Evolutionary conservation across 2,888 invertebrate species (phyloP), one percentile per base, ranked within the genome.

Genomic region (Hirtodrosophila alboralis): DNA sequence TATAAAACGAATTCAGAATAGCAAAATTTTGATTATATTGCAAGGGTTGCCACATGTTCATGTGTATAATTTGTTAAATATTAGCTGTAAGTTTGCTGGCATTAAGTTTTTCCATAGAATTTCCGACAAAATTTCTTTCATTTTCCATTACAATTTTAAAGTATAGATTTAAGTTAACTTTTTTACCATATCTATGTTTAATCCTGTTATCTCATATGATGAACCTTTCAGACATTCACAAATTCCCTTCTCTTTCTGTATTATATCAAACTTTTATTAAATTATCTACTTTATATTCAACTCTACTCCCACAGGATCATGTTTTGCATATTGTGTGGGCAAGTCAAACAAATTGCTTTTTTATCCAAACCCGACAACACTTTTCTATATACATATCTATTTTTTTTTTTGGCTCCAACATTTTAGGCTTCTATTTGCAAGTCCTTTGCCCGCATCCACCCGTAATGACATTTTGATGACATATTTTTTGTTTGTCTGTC

Each of bases 381-480:
- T 21, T 4, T 21, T 27, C 3, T 27, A 27, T 9, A 27, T 27
- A 9, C 27, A 6, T 9, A 27, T n/a, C n/a, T n/a, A n/a, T n/a
- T n/a, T n/a, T n/a, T n/a, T 10, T 4, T 10, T 34, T 10, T n/a
- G 49, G 31, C 27, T 34, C n/a, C n/a, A n/a, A 40, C 21, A 52
- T 41, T 56, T 36, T 14, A 26, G 37, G 43, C 37, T 14, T 27
- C 5, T 43, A 30, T 53, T 30, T 16, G 18, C 1, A n/a, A 9
- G 9, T 13, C n/a, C n/a, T 3, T 3, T 10, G n/a, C 1, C 6
- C 4, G 8, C 36, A 1, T 1, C 3, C 27, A 1, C 9, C n/a
- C 59, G 44, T 86, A 79, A 79, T 76, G 86, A 59, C 61, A 80
- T 79, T 79, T 72, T 86, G 86, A 79, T 86, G 86, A 66, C 73